Base-by-base conservation (phyloP, 2,888 invertebrate genomes). In the Panzeria rudis region DNA sequence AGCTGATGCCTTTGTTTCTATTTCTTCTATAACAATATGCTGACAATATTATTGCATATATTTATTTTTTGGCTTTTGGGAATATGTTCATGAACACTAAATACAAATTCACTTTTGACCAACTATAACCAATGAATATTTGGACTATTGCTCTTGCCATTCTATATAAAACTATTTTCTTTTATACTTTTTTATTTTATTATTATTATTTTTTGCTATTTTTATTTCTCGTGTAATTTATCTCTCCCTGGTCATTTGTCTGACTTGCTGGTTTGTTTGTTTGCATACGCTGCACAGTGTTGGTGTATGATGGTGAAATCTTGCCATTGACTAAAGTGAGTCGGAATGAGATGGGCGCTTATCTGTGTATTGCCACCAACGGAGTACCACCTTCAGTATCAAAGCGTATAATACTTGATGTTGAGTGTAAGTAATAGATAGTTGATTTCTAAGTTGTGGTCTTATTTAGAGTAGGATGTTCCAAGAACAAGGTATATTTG, bases 351-450 rank as follows among this genome's bases (percentile, higher is more conserved):
- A 93, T 93, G 93, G 93, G 93, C 82, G 93, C 93, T 75, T 93
- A 93, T 90, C 89, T 93, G 73, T 93, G 93, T 89, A 93, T 93
- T 86, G 93, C 92, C 87, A 93, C 96, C 90, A 97, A 97, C 91
- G 96, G 97, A 56, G 96, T 97, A 29, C 97, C 97, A 47, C 97
- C 97, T 69, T 97, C 97, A 47, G 97, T 97, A 91, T 97, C 97
- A 93, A 98, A 97, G 93, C 94, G 97, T 91, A 97, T 97, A 93
- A 97, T 96, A 90, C 95, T 97, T 80, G 97, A 97, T 92, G 97
- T 97, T 86, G 97, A 97, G 94, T 97, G 97, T 97, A 90, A 92
- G 92, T 92, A 85, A 80, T 73, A 83, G 79, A 86, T 83, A 72
- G 52, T 59, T 68, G 75, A 72, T 78, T 83, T 83, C 41, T 75